phyloP scores from a whole-genome alignment of 1,140 invertebrate species.

The Ruditapes philippinarum region DNA sequence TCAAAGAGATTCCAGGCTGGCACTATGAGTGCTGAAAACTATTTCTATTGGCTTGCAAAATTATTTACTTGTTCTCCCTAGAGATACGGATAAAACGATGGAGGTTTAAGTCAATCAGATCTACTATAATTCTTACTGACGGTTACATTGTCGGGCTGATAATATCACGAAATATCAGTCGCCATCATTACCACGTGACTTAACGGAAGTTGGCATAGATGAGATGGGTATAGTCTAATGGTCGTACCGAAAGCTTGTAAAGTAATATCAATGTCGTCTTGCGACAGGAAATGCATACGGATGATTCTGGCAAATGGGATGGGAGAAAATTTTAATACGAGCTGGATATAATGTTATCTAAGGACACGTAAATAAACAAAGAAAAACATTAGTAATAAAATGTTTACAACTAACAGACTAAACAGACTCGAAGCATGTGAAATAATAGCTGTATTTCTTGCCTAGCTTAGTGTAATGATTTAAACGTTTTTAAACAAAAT shows the following conservation, averaged over 20 bases:
- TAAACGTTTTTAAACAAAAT: too few relatives aligned
- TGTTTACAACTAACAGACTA: too few relatives aligned
- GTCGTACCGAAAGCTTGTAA: constrained; percentile 37
- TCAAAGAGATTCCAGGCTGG: constrained; percentile 27
- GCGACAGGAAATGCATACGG: constrained; percentile 13
- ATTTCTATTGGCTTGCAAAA: constrained; percentile 16
- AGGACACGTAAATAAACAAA: too few relatives aligned
- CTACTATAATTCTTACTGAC: constrained; percentile 21
- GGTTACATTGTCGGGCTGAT: constrained; percentile 14
- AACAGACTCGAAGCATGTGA: too few relatives aligned
- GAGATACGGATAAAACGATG: not conserved
- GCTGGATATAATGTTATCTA: too few relatives aligned
- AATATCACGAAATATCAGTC: constrained; percentile 52
- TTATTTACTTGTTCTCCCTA: not conserved
- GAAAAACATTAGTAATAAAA: too few relatives aligned
- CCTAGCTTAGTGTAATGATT: too few relatives aligned
- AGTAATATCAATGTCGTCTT: constrained; percentile 45
- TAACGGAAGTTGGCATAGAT: constrained; percentile 56
- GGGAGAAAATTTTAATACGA: too few relatives aligned
- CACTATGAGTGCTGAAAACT: constrained; percentile 19
- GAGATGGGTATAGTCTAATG: constrained; percentile 50
- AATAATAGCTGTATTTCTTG: too few relatives aligned
- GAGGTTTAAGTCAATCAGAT: constrained; percentile 5
- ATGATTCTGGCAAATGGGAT: not conserved
- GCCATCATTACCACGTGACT: constrained; percentile 50